Evolutionary conservation across 2,888 invertebrate species (phyloP).

Genomic region (Leptinotarsa haldemani): DNA sequence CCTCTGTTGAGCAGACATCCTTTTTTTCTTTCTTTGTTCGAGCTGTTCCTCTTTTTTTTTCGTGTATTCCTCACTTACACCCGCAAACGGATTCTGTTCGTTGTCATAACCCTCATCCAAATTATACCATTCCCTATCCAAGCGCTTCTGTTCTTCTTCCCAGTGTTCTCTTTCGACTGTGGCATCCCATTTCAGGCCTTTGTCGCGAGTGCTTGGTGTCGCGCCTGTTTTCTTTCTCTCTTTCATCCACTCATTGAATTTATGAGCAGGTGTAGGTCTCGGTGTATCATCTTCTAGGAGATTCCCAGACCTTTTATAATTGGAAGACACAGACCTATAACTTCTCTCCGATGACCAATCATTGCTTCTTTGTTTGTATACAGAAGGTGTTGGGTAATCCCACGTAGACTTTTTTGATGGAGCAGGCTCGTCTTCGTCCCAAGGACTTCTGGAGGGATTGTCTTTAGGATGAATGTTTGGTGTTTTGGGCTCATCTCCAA

Average conservation of each 20-base stretch:
- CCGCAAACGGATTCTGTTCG: constrained; percentile 92
- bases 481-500: constrained; percentile 88
- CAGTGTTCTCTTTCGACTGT: constrained; percentile 84
- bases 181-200: constrained; percentile 70
- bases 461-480: constrained; percentile 76
- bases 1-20: constrained; percentile 94
- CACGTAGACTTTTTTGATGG: constrained; percentile 82
- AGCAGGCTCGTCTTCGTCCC: constrained; percentile 79
- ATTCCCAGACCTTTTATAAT: constrained; percentile 57
- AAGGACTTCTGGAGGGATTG: constrained; percentile 76
- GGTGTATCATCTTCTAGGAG: constrained; percentile 75
- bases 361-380: constrained; percentile 60
- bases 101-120: constrained; percentile 95
- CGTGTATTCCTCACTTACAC: constrained; percentile 91
- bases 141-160: constrained; percentile 89
- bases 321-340: constrained; percentile 60
- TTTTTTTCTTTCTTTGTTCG: constrained; percentile 88
- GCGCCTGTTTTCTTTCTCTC: constrained; percentile 76
- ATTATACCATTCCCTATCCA: constrained; percentile 97
- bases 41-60: constrained; percentile 93
- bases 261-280: constrained; percentile 88
- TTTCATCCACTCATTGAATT: constrained; percentile 82
- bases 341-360: constrained; percentile 64
- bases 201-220: constrained; percentile 71
- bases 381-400: constrained; percentile 91